Conservation (phyloP, 2,113 vertebrate genomes). For the Notarius quadriscutis region DNA sequence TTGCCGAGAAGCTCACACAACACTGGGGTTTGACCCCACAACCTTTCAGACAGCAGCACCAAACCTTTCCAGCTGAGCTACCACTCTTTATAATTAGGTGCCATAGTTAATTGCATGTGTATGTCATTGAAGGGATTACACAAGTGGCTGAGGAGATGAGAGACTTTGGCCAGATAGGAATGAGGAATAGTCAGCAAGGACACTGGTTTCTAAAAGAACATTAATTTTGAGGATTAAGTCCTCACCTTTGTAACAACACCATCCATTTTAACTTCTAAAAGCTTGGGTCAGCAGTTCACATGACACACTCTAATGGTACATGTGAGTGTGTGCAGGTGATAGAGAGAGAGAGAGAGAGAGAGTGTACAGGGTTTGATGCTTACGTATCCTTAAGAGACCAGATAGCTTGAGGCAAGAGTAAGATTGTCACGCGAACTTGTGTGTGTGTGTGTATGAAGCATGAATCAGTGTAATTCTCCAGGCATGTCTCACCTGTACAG, state of each 20-base stretch:
- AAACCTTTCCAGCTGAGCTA: too few relatives aligned
- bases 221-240: constrained; percentile 20
- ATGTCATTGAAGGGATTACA: not conserved
- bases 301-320: constrained; percentile 40
- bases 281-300: constrained; percentile 52
- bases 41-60: not conserved
- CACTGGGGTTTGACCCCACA: not conserved
- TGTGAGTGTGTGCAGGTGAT: constrained; percentile 15
- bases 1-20: not conserved
- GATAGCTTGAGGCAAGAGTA: constrained; percentile 47
- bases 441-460: not conserved
- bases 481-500: not conserved
- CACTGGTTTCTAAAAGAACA: not conserved
- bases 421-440: constrained; percentile 54
- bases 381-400: constrained; percentile 53
- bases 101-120: constrained; percentile 5
- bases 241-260: constrained; percentile 31
- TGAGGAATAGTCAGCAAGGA: not conserved
- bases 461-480: not conserved
- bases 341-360: not conserved
- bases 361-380: constrained; percentile 35
- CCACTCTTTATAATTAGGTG: constrained; percentile 10
- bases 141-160: not conserved
- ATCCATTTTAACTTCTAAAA: constrained; percentile 38
- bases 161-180: not conserved